These are phyloP conservation scores for Philopedon plagiatum DNA, from an alignment of 2,888 invertebrate species.

Conservation along the genomic window DNA sequence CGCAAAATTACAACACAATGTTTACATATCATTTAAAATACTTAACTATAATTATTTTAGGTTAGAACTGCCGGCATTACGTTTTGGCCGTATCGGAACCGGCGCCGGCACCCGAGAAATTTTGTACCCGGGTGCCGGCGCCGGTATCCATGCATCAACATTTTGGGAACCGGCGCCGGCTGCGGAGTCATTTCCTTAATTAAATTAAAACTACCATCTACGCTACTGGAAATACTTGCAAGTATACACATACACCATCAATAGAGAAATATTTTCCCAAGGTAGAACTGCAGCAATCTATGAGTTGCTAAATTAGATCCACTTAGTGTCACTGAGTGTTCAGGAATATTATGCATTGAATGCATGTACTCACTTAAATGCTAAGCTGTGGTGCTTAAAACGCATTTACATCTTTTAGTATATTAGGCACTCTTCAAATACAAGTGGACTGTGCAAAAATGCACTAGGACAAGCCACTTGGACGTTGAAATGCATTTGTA, in stretches of 20 bases:
- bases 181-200: too few species aligned
- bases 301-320: conserved; percentile 28
- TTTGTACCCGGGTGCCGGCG: too few species aligned
- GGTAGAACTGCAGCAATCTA: conserved; percentile 6
- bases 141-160: too few species aligned
- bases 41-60: too few species aligned
- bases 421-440: conserved; percentile 25
- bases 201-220: not conserved
- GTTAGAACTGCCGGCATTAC: too few species aligned
- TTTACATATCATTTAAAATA: too few species aligned
- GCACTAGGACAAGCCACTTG: not conserved
- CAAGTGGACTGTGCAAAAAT: conserved; percentile 38
- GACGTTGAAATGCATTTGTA: conserved; percentile 2
- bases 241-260: not conserved
- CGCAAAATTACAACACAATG: too few species aligned
- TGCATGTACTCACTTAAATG: conserved; percentile 15
- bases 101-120: too few species aligned
- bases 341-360: conserved; percentile 5
- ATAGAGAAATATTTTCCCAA: conserved; percentile 11
- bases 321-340: conserved; percentile 28
- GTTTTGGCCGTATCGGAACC: too few species aligned
- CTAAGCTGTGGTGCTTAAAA: conserved; percentile 16
- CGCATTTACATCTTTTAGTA: conserved; percentile 34
- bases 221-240: not conserved
- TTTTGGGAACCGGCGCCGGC: too few species aligned